These are phyloP conservation scores for Diabrotica balteata DNA, from an alignment of 2,888 invertebrate species.

Conservation along the genomic window DNA sequence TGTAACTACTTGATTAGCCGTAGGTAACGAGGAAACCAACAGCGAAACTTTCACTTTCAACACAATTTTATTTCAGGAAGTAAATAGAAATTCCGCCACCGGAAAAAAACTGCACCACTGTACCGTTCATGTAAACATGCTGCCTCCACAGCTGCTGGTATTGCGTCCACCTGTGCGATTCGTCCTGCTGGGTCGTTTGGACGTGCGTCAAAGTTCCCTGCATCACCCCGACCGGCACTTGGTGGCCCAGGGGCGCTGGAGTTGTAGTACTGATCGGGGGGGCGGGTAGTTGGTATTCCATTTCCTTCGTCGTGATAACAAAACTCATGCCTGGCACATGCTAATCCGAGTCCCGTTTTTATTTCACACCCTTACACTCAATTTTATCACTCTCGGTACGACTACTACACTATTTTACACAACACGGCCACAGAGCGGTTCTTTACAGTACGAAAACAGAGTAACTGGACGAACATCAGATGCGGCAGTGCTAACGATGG, in stretches of 20 bases:
- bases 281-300: constrained; percentile 65
- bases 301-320: constrained; percentile 60
- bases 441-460: constrained; percentile 53
- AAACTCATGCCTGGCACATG: constrained; percentile 60
- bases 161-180: constrained; percentile 71
- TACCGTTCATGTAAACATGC: constrained; percentile 82
- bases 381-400: constrained; percentile 27
- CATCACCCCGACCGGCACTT: constrained; percentile 71
- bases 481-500: constrained; percentile 45
- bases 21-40: no score
- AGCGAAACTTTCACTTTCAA: background rate
- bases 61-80: background rate
- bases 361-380: constrained; percentile 30
- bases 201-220: constrained; percentile 71
- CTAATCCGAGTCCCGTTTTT: constrained; percentile 54
- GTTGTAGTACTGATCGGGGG: constrained; percentile 57
- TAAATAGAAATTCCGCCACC: constrained; percentile 20
- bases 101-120: constrained; percentile 36
- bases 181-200: constrained; percentile 64
- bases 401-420: constrained; percentile 20
- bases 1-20: no score
- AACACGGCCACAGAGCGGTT: constrained; percentile 33
- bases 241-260: constrained; percentile 56
- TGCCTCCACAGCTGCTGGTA: constrained; percentile 82
- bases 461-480: constrained; percentile 55